phyloP scores from a whole-genome alignment of 2,888 invertebrate genomes.

The Busseola fusca region DNA sequence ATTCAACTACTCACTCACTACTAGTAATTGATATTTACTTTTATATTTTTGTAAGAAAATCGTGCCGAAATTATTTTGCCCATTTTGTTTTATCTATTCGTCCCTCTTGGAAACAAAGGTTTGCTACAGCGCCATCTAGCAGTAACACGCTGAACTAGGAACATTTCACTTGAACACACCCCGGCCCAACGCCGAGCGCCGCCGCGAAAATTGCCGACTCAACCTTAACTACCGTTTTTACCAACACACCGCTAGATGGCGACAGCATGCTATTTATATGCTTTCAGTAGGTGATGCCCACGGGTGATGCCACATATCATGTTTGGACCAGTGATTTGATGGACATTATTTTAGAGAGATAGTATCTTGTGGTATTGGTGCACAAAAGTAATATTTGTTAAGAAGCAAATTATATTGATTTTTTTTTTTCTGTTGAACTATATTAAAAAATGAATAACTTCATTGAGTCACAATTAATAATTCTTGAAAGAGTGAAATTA shows the following conservation, averaged over 20 bases:
- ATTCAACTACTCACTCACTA: not conserved
- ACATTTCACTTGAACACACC: not conserved
- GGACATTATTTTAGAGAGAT: not conserved
- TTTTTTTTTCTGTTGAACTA: not conserved
- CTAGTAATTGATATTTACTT: not conserved
- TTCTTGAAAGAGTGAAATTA: conserved; percentile 52
- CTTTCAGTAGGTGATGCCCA: conserved; percentile 35
- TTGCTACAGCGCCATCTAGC: conserved; percentile 52
- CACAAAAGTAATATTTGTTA: not conserved
- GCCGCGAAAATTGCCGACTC: accelerated
- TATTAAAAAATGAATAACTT: conserved; percentile 27
- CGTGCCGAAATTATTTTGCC: not conserved
- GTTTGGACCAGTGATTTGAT: too few species aligned
- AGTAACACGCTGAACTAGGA: not conserved
- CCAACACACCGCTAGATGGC: conserved; percentile 26
- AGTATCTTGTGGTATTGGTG: not conserved
- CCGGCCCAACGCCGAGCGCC: not conserved
- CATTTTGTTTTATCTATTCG: not conserved
- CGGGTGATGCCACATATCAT: not conserved
- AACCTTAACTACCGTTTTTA: not conserved
- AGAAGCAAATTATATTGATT: not conserved
- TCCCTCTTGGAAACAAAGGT: not conserved
- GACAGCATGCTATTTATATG: not conserved
- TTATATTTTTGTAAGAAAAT: not conserved
- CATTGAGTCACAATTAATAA: conserved; percentile 55